Evolutionary conservation across 1,140 invertebrate genomes (phyloP).

Genomic region (Tetraneura akinire): DNA sequence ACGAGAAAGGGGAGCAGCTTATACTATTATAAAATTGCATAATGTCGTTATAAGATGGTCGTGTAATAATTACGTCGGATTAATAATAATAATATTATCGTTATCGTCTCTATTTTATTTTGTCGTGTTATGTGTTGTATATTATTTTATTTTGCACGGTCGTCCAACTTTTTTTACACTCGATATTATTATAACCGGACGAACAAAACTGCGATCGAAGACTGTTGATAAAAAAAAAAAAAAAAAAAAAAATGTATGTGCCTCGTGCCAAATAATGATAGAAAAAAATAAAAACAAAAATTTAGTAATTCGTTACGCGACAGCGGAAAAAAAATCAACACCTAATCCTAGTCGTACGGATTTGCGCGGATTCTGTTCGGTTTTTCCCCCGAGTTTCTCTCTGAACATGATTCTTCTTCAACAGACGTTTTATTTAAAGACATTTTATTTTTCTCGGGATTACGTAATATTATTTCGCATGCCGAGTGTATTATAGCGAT

Average conservation of each 20-base stretch:
- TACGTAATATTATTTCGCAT: conserved; percentile 17
- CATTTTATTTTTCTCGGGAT: conserved; percentile 11
- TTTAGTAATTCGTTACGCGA: background rate
- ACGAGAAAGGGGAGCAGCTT: background rate
- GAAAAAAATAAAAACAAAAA: background rate
- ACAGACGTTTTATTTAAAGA: background rate
- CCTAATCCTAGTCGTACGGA: no score
- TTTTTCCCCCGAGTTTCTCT: background rate
- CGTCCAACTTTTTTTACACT: background rate
- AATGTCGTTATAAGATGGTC: no score
- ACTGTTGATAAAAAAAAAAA: background rate
- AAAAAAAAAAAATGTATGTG: no score
- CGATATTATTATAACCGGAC: background rate
- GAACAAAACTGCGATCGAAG: background rate
- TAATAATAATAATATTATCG: background rate
- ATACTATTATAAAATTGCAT: background rate
- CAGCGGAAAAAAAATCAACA: background rate
- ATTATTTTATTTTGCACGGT: background rate
- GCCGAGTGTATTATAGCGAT: no score
- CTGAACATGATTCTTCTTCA: no score
- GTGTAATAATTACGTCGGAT: background rate
- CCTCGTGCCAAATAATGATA: no score
- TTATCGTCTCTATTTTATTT: background rate
- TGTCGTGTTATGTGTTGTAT: background rate
- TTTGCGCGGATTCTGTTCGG: background rate